Base-by-base conservation (phyloP, 2,888 invertebrate genomes). In the Diaperis boleti region DNA sequence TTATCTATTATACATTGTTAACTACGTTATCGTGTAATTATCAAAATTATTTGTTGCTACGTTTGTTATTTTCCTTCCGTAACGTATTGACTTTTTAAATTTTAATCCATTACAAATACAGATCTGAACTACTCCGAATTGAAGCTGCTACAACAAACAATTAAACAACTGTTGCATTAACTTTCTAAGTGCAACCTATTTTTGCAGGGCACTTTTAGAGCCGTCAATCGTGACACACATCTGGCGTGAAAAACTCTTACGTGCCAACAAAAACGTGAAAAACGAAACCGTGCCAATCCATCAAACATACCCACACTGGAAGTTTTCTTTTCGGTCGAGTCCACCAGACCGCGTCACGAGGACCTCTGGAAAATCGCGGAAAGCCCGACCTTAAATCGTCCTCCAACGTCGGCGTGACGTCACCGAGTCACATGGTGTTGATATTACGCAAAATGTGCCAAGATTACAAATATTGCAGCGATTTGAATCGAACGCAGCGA, bases 401-500 rank as follows among this genome's bases (percentile, higher is more conserved):
- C 70, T 68, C 62, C 50, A 54, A 55, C 47, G 6, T 26, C 20
- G 29, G 29, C 11, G 61, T 65, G 65, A 68, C 68, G 68, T 68
- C 66, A 66, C 26, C 13, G 17, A n/a, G 62, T 62, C 69, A 70
- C 69, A 65, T 65, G 69, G 45, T 42, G 11, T 35, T 17, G 31
- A 33, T 37, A 52, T 60, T 37, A 45, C 45, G 37, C 39, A 61
- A 45, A 39, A 37, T 55, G 37, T n/a, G 35, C n/a, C 45, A 35
- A 50, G 29, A 56, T 45, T 41, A 22, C 18, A 42, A 57, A 50
- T 18, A 56, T 45, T 41, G 26, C 18, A 42, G 55, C 44, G 54
- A 49, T 22, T 8, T 26, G 10, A 14, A 33, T 6, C 5, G 47
- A 33, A 52, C 26, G 35, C 14, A 52, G 11, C 26, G 17, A 13